Evolutionary conservation across 2,797 vertebrate species (phyloP), one percentile per base, ranked within the genome.

Genomic region (Melanotaenia pygmaea): DNA sequence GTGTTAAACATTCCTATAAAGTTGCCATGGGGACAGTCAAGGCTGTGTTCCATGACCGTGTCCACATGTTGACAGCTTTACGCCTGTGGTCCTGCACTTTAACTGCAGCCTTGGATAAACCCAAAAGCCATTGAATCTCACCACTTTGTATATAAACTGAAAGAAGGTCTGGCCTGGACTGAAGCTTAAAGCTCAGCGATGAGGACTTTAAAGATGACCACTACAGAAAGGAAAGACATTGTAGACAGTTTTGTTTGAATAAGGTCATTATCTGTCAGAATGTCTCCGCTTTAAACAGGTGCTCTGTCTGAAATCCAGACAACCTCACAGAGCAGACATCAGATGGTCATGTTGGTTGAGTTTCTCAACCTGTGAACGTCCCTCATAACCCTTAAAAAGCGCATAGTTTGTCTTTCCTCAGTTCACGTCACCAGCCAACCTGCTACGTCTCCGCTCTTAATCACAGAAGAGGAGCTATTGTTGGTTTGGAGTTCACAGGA

Each of bases 61-160:
- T 91, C 89, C 89, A 85, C 90, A 88, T 85, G 91, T 76, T 93
- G 91, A 93, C 91, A 93, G 90, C 89, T 93, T 92, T 93, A 93
- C 68, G 88, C 84, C 80, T 88, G 89, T 74, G 87, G 90, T 91
- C 78, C 86, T 74, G 78, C 80, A 88, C 86, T 92, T 87, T 86
- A 86, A 90, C 85, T 84, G 86, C 88, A 72, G 87, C 87, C 86
- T 82, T 79, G 83, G 78, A 90, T 89, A 86, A 92, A 91, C 83
- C 84, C 83, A 82, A 87, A 86, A 89, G 84, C 85, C 84, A 73
- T 76, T 72, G n/a, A 67, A 76, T 82, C 79, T 86, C 56, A 70
- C 78, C 50, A 13, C 79, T 78, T 9, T 24, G 76, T 78, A 66
- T 59, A 57, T 30, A 72, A 83, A 77, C 72, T 37, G 28, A 69